phyloP scores from a whole-genome alignment of 2,797 vertebrate genomes.

The Lepus townsendii region DNA sequence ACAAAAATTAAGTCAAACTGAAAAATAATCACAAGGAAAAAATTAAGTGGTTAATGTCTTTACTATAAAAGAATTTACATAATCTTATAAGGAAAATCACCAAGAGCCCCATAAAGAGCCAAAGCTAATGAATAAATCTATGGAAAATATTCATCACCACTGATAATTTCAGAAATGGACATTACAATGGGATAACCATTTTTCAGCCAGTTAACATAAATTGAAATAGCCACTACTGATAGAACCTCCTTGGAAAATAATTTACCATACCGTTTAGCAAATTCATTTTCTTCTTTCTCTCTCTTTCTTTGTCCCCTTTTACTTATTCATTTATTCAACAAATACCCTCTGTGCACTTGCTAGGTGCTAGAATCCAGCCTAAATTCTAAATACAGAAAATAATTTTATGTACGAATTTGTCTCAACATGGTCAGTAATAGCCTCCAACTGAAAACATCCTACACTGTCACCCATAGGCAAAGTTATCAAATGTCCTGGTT shows the following conservation, averaged over 20 bases:
- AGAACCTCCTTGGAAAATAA: slow-evolving; percentile 54
- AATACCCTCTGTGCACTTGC: slow-evolving; percentile 29
- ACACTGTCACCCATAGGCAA: not conserved
- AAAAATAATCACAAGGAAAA: slow-evolving; percentile 49
- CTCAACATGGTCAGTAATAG: slow-evolving; percentile 21
- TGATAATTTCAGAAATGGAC: slow-evolving; percentile 45
- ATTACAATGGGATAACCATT: slow-evolving; percentile 27
- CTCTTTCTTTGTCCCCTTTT: no score
- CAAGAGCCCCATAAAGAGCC: not conserved
- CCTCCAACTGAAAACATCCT: slow-evolving; percentile 50
- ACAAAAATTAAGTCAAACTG: slow-evolving; percentile 39
- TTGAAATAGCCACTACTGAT: slow-evolving; percentile 30
- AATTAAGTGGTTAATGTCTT: not conserved
- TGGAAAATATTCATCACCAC: slow-evolving; percentile 33
- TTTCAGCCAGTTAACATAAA: slow-evolving; percentile 58
- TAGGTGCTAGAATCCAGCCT: slow-evolving; percentile 39
- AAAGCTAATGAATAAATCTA: slow-evolving; percentile 36
- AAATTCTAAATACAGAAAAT: slow-evolving; percentile 66
- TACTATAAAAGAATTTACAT: not conserved
- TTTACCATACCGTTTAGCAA: slow-evolving; percentile 2
- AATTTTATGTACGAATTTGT: not conserved
- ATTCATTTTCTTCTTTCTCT: not conserved
- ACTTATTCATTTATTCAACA: slow-evolving; percentile 63
- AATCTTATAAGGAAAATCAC: slow-evolving; percentile 36
- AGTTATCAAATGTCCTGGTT: not conserved